Evolutionary conservation across 2,797 vertebrate species (phyloP), one percentile per base, ranked within the genome.

Genomic region (Euphonia xanthogaster): DNA sequence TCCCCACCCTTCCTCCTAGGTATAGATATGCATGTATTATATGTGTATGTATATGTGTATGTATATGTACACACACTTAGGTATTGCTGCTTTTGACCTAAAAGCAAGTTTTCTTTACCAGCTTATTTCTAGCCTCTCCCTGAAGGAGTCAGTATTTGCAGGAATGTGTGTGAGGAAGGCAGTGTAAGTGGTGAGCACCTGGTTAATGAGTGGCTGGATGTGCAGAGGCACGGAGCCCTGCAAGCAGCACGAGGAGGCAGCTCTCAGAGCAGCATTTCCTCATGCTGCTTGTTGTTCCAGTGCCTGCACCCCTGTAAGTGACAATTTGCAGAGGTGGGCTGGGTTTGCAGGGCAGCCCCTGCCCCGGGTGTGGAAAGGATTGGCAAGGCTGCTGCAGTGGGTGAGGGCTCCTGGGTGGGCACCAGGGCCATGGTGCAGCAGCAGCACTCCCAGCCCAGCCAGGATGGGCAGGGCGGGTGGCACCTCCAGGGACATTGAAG

Each of bases 201-300:
- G 3, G 31, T 24, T 44, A 2, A 0, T 5, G 50, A 72, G 73
- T 27, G 65, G 60, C 11, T n/a, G 45, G 47, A 53, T 5, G 18
- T 31, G 21, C 78, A 42, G 65, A 76, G 9, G 60, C 27, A 10
- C 47, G 9, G 65, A 80, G n/a, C 53, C 3, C 0, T 0, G 0
- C 75, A 8, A 31, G 51, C n/a, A 37, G 45, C 50, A 58, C 0
- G 0, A 80, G 35, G 60, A 72, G 65, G 40, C 70, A 17, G 18
- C 23, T 86, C 76, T 22, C 33, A 44, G 73, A 77, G 40, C 77
- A 39, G 28, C 23, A 4, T 53, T 81, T 72, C 63, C 75, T 67
- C 15, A 0, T 6, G 50, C 66, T 50, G 6, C 8, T 1, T 3
- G 0, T 86, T 0, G 0, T 42, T 39, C 24, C 74, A 35, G 1